Evolutionary conservation across 2,113 vertebrate species (phyloP).

Genomic region (Mirounga angustirostris): DNA sequence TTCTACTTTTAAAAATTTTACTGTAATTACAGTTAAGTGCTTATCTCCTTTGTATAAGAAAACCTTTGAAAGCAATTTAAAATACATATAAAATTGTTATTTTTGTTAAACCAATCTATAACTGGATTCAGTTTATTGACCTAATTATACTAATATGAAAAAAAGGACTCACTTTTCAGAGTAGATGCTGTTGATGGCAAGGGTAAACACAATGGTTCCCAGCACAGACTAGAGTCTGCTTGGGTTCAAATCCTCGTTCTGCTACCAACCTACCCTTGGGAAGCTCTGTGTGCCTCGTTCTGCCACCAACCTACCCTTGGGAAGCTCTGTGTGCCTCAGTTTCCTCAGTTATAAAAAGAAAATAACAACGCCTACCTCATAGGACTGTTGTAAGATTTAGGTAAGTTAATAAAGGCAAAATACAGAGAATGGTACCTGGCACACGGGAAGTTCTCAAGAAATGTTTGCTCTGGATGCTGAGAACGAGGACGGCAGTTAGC

Average conservation of each 20-base stretch:
- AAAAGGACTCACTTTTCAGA: not conserved
- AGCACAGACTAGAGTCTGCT: not conserved
- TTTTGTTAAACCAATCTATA: not conserved
- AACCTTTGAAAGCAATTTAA: not conserved
- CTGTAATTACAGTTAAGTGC: not conserved
- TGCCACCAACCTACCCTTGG: not conserved
- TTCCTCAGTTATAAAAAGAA: not conserved
- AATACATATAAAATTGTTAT: not conserved
- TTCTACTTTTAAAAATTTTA: constrained; percentile 41
- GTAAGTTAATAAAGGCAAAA: not conserved
- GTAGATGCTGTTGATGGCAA: not conserved
- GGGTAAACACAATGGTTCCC: not conserved
- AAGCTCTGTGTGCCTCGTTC: not conserved
- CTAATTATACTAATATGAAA: not conserved
- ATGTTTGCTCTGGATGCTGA: not conserved
- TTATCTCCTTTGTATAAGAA: not conserved
- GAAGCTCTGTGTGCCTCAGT: not conserved
- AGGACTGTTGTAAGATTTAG: not conserved
- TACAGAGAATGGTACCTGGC: not conserved
- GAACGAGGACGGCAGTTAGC: not conserved
- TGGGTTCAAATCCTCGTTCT: not conserved
- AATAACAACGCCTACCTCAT: not conserved
- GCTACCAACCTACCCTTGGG: not conserved
- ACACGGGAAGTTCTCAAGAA: not conserved
- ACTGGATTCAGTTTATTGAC: not conserved